Conservation (phyloP, 2,888 invertebrate species). For the Malacosoma neustria region DNA sequence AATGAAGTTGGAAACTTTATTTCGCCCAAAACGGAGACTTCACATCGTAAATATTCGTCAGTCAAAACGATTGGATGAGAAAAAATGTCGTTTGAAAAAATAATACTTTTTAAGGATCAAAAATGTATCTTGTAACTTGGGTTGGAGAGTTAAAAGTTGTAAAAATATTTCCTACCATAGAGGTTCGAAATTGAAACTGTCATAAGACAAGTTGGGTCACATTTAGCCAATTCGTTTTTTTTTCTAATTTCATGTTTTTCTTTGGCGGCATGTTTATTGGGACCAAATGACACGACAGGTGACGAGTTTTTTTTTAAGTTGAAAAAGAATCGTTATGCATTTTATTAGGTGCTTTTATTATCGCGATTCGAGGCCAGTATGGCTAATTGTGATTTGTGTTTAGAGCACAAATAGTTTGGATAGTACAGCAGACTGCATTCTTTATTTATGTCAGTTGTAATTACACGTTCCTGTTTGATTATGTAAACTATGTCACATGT, state of each 20-base stretch:
- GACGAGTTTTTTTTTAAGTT: slow-evolving; percentile 50
- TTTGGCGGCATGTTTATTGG: slow-evolving; percentile 68
- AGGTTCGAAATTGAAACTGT: slow-evolving; percentile 31
- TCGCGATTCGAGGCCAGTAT: slow-evolving; percentile 41
- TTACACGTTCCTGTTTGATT: too few relatives aligned
- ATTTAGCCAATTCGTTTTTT: slow-evolving; percentile 51
- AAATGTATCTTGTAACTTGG: slow-evolving; percentile 9
- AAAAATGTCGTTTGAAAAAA: slow-evolving; percentile 39
- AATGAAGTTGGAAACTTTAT: slow-evolving; percentile 67
- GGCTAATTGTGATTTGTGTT: slow-evolving; percentile 52
- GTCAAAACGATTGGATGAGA: slow-evolving; percentile 55
- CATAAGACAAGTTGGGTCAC: slow-evolving; percentile 55
- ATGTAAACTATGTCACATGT: too few relatives aligned
- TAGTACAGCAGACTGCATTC: too few relatives aligned
- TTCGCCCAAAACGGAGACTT: slow-evolving; percentile 51
- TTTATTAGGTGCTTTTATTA: slow-evolving; percentile 64
- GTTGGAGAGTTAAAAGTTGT: slow-evolving; percentile 10
- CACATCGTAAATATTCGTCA: slow-evolving; percentile 70
- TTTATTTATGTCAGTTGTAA: too few relatives aligned
- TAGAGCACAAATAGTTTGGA: slow-evolving; percentile 51
- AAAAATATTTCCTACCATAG: slow-evolving; percentile 10
- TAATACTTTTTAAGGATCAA: slow-evolving; percentile 13
- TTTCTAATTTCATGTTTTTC: slow-evolving; percentile 55
- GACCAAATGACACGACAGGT: slow-evolving; percentile 75
- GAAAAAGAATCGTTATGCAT: slow-evolving; percentile 60